Evolutionary conservation across 2,797 vertebrate genomes (phyloP), one percentile per base, ranked within the genome.

Genomic region (Micrastur ruficollis): DNA sequence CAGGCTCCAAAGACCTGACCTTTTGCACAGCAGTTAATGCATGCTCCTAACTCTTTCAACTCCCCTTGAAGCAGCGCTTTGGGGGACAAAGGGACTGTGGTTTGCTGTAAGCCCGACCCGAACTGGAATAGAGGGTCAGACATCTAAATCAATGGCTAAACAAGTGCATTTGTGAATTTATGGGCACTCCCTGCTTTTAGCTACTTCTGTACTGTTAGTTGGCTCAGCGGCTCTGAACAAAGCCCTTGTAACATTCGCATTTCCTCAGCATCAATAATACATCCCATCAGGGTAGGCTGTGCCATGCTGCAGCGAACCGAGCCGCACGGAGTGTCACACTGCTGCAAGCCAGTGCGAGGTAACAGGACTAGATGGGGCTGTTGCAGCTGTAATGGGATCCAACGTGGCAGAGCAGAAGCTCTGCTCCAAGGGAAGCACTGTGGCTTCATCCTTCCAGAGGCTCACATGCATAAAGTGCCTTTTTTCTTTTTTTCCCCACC

Each of bases 71-170:
- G 17, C 47, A 8, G 9, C 2, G n/a, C 38, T 89, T 8, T 31
- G 49, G 38, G 53, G 40, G 8, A 27, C 15, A 32, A 13, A 42
- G 46, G 44, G 21, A 19, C 20, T 9, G n/a, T 21, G 47, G 8
- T 26, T 80, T 85, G 40, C 55, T 62, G 23, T 4, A 18, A 67
- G 9, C 21, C 11, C 56, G 18, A 2, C 42, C 44, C 79, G 79
- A 89, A 78, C n/a, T 0, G 1, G 70, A 89, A 89, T 65, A 87
- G 86, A 89, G 66, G 79, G 49, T 27, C 56, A 74, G 89, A 71
- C 61, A 66, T 27, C 31, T 74, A 81, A 96, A 96, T 81, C 81
- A 86, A 82, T n/a, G 58, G 70, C 72, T 75, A 59, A 94, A 90
- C 70, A 63, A 90, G 62, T 2, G 2, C 68, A 47, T 75, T 94